Base-by-base conservation (phyloP, 1,140 invertebrate species). In the Drosophila leontia region DNA sequence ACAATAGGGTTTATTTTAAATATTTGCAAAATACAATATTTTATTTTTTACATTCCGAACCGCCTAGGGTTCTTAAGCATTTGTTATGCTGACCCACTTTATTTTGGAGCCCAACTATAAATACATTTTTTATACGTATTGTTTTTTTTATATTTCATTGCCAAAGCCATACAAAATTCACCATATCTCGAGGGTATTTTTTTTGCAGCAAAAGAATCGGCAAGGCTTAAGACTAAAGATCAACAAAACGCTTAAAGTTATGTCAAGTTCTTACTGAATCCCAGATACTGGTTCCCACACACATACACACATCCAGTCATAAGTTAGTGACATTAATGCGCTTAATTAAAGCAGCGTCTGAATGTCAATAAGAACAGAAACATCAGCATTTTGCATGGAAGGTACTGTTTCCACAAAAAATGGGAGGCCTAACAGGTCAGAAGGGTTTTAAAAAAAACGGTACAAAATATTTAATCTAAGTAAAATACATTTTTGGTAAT, bases 301-400 rank as follows among this genome's bases (percentile, higher is more conserved):
- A n/a, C 39, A 23, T n/a, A 35, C 23, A 19, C 41, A 6, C 23
- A 23, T 23, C 51, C 62, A 51, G 74, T 65, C 85, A 77, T 79
- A 90, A 90, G 85, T 81, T 85, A 75, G 48, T 84, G 85, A 76
- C 85, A 85, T 85, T 88, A 88, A 85, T 85, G 85, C 85, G 81
- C 85, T 90, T 88, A 85, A 88, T 88, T 88, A 90, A 88, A 70
- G 85, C 59, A 90, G 69, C 51, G 63, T 58, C 75, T 72, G 86
- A 79, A 74, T 82, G 83, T 77, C 62, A 83, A 64, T 58, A 80
- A 56, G 75, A 83, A 58, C 41, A 82, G 78, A 15, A 44, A 47
- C 17, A 79, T 47, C 41, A 75, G 77, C 63, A 75, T 79, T 87
- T 79, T 87, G 71, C 83, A 87, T 77, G 48, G 26, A 4, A 7